phyloP scores from a whole-genome alignment of 2,113 vertebrate genomes.

The Clarias batrachus region DNA sequence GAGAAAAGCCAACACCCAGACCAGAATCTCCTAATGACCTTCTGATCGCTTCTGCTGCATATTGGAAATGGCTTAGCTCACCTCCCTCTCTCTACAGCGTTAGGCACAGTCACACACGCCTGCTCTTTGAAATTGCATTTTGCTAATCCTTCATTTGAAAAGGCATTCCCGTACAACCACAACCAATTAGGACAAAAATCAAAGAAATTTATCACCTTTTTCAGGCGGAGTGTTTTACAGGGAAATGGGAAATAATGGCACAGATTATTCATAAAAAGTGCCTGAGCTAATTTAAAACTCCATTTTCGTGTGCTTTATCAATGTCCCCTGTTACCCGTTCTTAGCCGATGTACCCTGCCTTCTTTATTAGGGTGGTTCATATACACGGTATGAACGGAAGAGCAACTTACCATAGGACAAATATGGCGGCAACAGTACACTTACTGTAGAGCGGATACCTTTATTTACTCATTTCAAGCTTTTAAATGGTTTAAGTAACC shows the following conservation, averaged over 20 bases:
- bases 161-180: conserved; percentile 52
- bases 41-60: conserved; percentile 10
- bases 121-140: conserved; percentile 56
- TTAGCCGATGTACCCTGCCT: conserved; percentile 31
- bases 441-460: background rate
- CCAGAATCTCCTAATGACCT: conserved; percentile 14
- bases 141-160: conserved; percentile 54
- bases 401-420: background rate
- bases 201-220: conserved; percentile 54
- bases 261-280: conserved; percentile 55
- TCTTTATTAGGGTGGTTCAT: conserved; percentile 18
- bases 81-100: background rate
- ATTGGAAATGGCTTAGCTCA: conserved; percentile 26
- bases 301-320: conserved; percentile 41
- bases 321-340: conserved; percentile 29
- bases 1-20: conserved; percentile 5
- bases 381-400: background rate
- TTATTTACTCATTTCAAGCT: conserved; percentile 30
- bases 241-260: conserved; percentile 53
- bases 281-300: conserved; percentile 47
- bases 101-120: conserved; percentile 36
- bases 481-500: conserved; percentile 34
- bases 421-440: background rate
- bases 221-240: conserved; percentile 47
- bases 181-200: conserved; percentile 57